Evolutionary conservation across 1,140 invertebrate genomes (phyloP).

Genomic region (Tetraneura akinire): DNA sequence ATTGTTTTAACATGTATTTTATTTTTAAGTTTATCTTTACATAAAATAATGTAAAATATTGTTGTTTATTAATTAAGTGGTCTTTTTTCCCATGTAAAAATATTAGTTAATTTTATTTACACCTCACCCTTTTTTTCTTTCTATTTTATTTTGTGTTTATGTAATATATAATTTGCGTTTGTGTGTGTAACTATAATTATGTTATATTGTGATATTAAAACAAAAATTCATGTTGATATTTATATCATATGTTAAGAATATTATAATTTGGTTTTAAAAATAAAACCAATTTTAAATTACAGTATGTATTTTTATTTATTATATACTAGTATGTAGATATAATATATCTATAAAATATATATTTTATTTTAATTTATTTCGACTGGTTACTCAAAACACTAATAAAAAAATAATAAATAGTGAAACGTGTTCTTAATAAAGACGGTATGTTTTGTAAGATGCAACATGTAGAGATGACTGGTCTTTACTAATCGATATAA

Average conservation of each 20-base stretch:
- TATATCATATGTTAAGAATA: conserved; percentile 12
- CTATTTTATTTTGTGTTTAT: conserved; percentile 3
- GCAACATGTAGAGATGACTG: too few relatives aligned
- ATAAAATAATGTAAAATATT: conserved; percentile 35
- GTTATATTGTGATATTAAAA: conserved; percentile 29
- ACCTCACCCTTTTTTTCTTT: neutral
- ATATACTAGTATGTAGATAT: too few relatives aligned
- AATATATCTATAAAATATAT: too few relatives aligned
- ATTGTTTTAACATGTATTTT: conserved; percentile 22
- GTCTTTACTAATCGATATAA: too few relatives aligned
- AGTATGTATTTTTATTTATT: too few relatives aligned
- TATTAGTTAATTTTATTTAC: conserved; percentile 8
- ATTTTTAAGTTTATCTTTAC: conserved; percentile 5
- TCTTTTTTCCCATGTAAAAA: conserved; percentile 11
- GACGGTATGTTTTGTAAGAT: too few relatives aligned
- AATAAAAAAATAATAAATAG: too few relatives aligned
- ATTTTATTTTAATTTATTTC: too few relatives aligned
- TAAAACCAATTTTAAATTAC: conserved; percentile 35
- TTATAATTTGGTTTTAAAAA: conserved; percentile 12
- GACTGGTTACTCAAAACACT: too few relatives aligned
- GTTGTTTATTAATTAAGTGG: conserved; percentile 39
- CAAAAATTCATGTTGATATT: conserved; percentile 37
- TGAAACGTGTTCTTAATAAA: too few relatives aligned
- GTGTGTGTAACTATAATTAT: conserved; percentile 28
- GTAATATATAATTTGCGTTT: neutral